Evolutionary conservation across 2,797 vertebrate species (phyloP), one percentile per base, ranked within the genome.

Genomic region (Leucoraja ocellata): DNA sequence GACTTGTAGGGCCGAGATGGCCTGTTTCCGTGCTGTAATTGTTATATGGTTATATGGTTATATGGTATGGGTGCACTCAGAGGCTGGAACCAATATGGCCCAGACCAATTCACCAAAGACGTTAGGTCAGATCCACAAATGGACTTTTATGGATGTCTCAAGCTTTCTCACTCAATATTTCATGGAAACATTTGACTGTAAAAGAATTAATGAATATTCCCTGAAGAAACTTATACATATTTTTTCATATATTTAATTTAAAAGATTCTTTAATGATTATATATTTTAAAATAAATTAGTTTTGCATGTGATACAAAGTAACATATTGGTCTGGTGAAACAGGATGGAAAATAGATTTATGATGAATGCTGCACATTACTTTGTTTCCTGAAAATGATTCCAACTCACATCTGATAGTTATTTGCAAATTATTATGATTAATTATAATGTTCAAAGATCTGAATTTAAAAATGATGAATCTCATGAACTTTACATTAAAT

Each of bases 301-400:
- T 46, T 93, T 21, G 58, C 18, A 21, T 23, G 58, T 61, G 58
- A 3, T 28, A 28, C 61, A 32, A 93, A 79, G 39, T 93, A 78
- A 61, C 78, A 79, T 79, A 4, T n/a, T n/a, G n/a, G 74, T n/a
- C 10, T 78, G 36, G 36, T 93, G 23, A 23, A 54, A 6, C 74
- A 54, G 1, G 1, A 74, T 46, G 68, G 21, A 36, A 73, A 54
- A 73, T 13, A 76, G 9, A 94, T 11, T 10, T 28, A 71, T 71
- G 11, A n/a, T 65, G 25, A 93, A 94, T 90, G 61, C 94, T 71
- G 58, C 46, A 76, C 39, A 83, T 1, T 16, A 25, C 16, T 25
- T 91, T 65, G 36, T 79, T 81, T 68, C 77, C 93, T 54, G 80
- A 94, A 93, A 94, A 81, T 4, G 18, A 5, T 5, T 90, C 25